A percentile compares a stretch with the other conserved stretches of the same genome.
Evolutionary conservation across 2,888 invertebrate genomes (phyloP).

Genomic region (Agrochola litura): DNA sequence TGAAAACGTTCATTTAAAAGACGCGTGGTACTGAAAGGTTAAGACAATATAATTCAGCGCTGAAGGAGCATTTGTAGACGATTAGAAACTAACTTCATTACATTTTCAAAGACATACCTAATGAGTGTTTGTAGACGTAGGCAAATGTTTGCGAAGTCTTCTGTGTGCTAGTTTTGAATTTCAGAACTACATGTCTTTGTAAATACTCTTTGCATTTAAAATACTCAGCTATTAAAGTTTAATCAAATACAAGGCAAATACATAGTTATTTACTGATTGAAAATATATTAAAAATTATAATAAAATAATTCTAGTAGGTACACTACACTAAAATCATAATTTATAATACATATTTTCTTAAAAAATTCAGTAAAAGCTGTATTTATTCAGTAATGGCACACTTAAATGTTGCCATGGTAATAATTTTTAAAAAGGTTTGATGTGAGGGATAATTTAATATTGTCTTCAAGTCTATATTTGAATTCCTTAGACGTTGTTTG

Average conservation of each 20-base stretch:
- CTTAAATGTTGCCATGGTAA: conserved; percentile 20
- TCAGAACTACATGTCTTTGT: conserved; percentile 2
- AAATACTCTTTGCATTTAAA: conserved; percentile 10
- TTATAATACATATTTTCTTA: too few species aligned
- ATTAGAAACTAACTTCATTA: conserved; percentile 46
- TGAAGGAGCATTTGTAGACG: conserved; percentile 15
- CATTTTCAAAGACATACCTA: conserved; percentile 38
- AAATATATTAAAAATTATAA: background rate
- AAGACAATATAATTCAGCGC: conserved; percentile 28
- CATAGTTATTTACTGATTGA: background rate
- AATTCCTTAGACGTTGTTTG: conserved; percentile 63
- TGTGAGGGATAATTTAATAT: conserved; percentile 52
- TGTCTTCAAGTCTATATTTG: conserved; percentile 65
- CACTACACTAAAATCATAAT: too few species aligned
- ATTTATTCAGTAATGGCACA: conserved; percentile 14
- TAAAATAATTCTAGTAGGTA: too few species aligned
- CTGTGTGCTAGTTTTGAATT: conserved; percentile 19
- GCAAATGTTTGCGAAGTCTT: conserved; percentile 41
- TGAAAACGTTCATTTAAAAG: conserved; percentile 32
- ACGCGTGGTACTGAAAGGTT: conserved; percentile 17
- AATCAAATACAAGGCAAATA: conserved; percentile 8
- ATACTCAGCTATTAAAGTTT: background rate
- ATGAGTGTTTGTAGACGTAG: conserved; percentile 42
- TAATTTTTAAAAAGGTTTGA: conserved; percentile 54
- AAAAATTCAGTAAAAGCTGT: conserved; percentile 4